These are phyloP conservation scores for Hapalemur alaotrensis DNA, from an alignment of 2,797 vertebrate genomes.

Conservation along the genomic window DNA sequence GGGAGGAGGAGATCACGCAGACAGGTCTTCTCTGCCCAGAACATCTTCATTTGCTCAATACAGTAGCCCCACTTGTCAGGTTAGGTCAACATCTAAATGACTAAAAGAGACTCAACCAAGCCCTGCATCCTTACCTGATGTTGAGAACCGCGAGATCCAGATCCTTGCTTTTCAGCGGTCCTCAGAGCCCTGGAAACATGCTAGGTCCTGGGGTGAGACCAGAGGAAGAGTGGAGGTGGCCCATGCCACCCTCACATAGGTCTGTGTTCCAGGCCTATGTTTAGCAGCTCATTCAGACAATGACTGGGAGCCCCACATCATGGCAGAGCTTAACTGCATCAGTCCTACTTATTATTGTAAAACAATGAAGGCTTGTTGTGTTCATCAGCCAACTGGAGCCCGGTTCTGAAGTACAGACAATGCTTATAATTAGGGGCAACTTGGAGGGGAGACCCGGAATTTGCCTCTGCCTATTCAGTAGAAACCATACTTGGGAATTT, in stretches of 20 bases:
- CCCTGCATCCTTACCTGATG: not conserved
- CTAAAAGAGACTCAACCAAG: not conserved
- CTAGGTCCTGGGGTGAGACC: not conserved
- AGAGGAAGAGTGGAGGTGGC: not conserved
- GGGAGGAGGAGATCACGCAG: not conserved
- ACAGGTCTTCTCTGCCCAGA: not conserved
- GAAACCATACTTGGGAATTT: conserved; percentile 26
- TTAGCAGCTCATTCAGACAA: conserved; percentile 48
- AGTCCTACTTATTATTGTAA: not conserved
- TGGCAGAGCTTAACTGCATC: not conserved
- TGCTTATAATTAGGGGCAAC: conserved; percentile 34
- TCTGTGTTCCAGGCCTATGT: not conserved
- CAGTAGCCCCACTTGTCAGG: not conserved
- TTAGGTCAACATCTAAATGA: not conserved
- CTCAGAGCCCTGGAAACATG: not conserved
- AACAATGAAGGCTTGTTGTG: conserved; percentile 53
- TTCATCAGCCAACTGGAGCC: conserved; percentile 35
- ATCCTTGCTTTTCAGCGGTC: not conserved
- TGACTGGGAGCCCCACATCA: not conserved
- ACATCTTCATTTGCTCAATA: not conserved
- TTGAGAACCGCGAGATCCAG: not conserved
- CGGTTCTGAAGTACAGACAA: not conserved
- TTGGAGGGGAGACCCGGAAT: not conserved
- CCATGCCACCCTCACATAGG: no score
- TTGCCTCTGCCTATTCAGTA: not conserved